Conservation (phyloP, 2,797 vertebrate species). For the Anguilla obscura region DNA sequence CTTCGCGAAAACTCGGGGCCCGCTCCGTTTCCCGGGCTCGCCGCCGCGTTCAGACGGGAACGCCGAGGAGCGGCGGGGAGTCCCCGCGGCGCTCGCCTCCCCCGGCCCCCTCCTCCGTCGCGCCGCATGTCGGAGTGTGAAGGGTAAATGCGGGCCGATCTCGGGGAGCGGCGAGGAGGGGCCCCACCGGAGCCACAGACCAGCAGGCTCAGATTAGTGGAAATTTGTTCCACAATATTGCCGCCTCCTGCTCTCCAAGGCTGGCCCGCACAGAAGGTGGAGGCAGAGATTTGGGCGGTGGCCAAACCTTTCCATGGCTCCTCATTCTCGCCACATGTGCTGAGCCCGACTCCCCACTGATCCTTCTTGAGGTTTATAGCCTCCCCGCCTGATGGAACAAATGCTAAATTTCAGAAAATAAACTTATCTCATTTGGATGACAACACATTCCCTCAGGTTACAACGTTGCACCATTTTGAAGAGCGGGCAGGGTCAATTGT, state of each 20-base stretch:
- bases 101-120: slow-evolving; percentile 64
- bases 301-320: slow-evolving; percentile 81
- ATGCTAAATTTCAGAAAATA: slow-evolving; percentile 90
- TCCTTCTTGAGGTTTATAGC: slow-evolving; percentile 80
- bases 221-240: slow-evolving; percentile 86
- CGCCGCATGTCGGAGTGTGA: slow-evolving; percentile 64
- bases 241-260: slow-evolving; percentile 81
- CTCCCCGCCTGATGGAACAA: slow-evolving; percentile 92
- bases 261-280: slow-evolving; percentile 89
- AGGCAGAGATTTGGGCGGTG: slow-evolving; percentile 86
- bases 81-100: slow-evolving; percentile 60
- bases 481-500: slow-evolving; percentile 78
- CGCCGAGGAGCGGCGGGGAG: slow-evolving; percentile 56
- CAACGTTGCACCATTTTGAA: slow-evolving; percentile 81
- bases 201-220: slow-evolving; percentile 84
- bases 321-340: slow-evolving; percentile 77
- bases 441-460: slow-evolving; percentile 90
- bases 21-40: slow-evolving; percentile 56
- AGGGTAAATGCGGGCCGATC: slow-evolving; percentile 68
- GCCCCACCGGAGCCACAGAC: slow-evolving; percentile 68
- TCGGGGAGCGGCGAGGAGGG: slow-evolving; percentile 58
- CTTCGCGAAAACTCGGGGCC: slow-evolving; percentile 40
- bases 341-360: slow-evolving; percentile 81
- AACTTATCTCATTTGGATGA: slow-evolving; percentile 97
- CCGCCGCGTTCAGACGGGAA: slow-evolving; percentile 61